Base-by-base conservation (phyloP, 2,113 vertebrate genomes). In the Actenoides hombroni region DNA sequence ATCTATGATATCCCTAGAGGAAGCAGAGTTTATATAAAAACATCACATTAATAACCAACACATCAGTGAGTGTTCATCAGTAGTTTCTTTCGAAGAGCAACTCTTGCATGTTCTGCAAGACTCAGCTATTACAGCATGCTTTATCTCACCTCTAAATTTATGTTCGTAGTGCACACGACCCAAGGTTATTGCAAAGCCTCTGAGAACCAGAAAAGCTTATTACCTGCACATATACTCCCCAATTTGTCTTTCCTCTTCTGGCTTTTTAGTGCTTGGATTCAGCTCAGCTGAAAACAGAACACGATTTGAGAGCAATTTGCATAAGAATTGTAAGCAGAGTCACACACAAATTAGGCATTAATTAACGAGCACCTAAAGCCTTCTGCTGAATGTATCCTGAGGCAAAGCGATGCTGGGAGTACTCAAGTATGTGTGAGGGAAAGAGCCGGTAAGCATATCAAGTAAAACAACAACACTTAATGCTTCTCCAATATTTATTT, bases 291-390 rank as follows among this genome's bases (percentile, higher is more conserved):
- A 90, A 87, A 67, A 39, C 74, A 81, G 84, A 94, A 74, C 12
- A 63, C 31, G 85, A 49, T 91, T 83, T 80, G 90, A 92, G 74
- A 88, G 71, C 49, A 33, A 88, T 94, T 94, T 94, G 88, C 65
- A 53, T 95, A 71, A 90, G 64, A 90, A 94, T 94, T 80, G 56
- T 80, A 83, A 91, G 79, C 82, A 85, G 76, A 77, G 84, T 67
- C 83, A 57, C 37, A 68, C 91, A 67, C 87, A 95, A 96, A 95
- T 95, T 77, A 94, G 80, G 84, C 68, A 53, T 73, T 84, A 91
- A 88, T 95, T 93, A 91, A 97, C 19, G 75, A 90, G 77, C 57
- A 75, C 96, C 78, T 75, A 46, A 87, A 89, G 51, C 19, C 18
- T 83, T 84, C 73, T 69, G 44, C 17, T 86, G 67, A 93, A 61